phyloP scores from a whole-genome alignment of 2,113 vertebrate genomes.

The human region GRCh38 chr15:30943501-30944000 shows the following conservation, averaged over 20 bases:
- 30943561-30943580: too few relatives aligned
- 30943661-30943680: background rate
- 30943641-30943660: background rate
- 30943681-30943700: background rate
- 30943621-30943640: background rate
- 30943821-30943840: background rate
- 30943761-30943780: background rate
- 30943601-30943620: rapidly evolving
- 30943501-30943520: too few relatives aligned
- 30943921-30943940: background rate
- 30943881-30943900: background rate
- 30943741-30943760: rapidly evolving
- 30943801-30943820: background rate
- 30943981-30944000: background rate
- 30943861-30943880: background rate
- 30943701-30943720: background rate
- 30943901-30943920: too few relatives aligned
- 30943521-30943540: background rate
- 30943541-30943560: background rate
- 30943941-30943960: background rate
- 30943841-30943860: background rate
- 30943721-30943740: background rate
- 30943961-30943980: background rate
- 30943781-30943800: background rate
- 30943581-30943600: too few relatives aligned